phyloP scores from a whole-genome alignment of 2,113 vertebrate genomes.

The Daubentonia madagascariensis region DNA sequence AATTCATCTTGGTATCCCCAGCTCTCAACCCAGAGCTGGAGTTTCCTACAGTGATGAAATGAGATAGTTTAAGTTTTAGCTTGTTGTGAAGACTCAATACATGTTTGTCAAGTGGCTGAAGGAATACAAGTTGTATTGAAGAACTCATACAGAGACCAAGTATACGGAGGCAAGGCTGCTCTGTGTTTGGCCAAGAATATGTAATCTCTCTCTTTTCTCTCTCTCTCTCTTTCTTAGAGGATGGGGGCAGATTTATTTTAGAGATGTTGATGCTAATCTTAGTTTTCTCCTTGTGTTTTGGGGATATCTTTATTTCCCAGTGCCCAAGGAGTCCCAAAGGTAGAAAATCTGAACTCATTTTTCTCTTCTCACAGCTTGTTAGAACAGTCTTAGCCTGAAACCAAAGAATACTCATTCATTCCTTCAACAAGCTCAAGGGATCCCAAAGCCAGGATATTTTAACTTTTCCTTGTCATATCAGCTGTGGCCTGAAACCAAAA shows the following conservation, averaged over 20 bases:
- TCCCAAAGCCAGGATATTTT: neutral
- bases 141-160: neutral
- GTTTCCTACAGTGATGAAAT: neutral
- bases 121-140: neutral
- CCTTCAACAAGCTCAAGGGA: neutral
- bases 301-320: neutral
- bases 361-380: neutral
- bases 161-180: neutral
- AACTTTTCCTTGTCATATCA: neutral
- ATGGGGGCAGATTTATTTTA: neutral
- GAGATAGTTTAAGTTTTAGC: neutral
- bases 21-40: neutral
- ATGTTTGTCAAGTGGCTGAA: neutral
- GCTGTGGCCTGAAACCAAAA: neutral
- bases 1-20: neutral
- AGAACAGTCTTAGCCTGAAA: neutral
- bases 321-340: neutral
- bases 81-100: neutral
- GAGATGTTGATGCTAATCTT: neutral
- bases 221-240: neutral
- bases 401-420: neutral
- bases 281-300: neutral
- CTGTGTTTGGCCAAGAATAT: neutral
- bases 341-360: neutral
- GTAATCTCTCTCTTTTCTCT: neutral